Base-by-base conservation (phyloP, 1,140 invertebrate species). In the Paraescarpia echinospica region DNA sequence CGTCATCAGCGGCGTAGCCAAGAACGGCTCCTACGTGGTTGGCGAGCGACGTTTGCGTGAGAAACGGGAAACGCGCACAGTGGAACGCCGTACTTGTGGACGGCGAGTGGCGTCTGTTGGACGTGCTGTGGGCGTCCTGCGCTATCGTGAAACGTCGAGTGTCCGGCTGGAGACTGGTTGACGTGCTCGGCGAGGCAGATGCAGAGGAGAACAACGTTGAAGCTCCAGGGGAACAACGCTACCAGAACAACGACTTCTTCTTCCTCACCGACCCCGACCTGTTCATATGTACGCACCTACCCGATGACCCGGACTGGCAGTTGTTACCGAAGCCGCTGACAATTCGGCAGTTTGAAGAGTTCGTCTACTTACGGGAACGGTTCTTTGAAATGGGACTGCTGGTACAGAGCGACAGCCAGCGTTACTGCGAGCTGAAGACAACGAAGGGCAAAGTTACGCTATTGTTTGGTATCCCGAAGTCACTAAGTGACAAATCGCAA, bases 121-220 rank as follows among this genome's bases (percentile, higher is more conserved):
- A 96, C 92, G 94, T 94, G 22, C 95, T 95, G 93, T 96, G 95
- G 95, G 95, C 95, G 18, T 94, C 94, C 14, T 94, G 94, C 5
- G 95, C 95, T 92, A 94, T 95, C 1, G 95, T 95, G 22, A 95
- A 95, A 18, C 93, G 94, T 35, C 95, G 94, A 41, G 93, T 94
- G 27, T 94, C 94, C n/a, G 94, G 95, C 91, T 95, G 95, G 95
- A 93, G 94, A 1, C 93, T 96, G 22, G 92, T 93, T 34, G 77
- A 93, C 89, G 93, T 88, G 35, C 90, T 31, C 31, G 91, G 33
- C 8, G 34, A 51, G 33, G 34, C 27, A 34, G 9, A 31, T 1
- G 34, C 18, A 89, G 59, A 92, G 48, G 59, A 92, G 22, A 41
- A 41, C 88, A 22, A 18, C 9, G 59, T 14, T 18, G 59, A 77